Evolutionary conservation across 2,113 vertebrate species (phyloP).

Genomic region (Lycocorax pyrrhopterus): DNA sequence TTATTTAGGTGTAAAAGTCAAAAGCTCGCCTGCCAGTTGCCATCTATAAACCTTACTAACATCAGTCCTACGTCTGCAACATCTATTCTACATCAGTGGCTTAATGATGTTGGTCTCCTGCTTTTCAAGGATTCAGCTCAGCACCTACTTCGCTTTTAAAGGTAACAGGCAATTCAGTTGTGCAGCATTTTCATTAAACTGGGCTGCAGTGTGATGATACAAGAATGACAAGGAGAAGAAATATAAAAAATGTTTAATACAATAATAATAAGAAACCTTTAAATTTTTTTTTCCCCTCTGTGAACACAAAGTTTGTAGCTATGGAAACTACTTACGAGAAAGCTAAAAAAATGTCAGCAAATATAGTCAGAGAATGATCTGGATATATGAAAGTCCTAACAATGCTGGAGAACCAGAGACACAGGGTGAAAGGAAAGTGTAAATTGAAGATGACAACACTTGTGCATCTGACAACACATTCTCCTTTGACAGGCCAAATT

Average conservation of each 20-base stretch:
- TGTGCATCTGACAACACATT: constrained; percentile 19
- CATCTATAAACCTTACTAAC: constrained; percentile 13
- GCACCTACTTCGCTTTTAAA: background rate
- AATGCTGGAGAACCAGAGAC: constrained; percentile 20
- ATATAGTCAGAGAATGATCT: constrained; percentile 14
- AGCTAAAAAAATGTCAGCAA: constrained; percentile 12
- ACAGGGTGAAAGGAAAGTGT: constrained; percentile 18
- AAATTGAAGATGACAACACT: constrained; percentile 61
- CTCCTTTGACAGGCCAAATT: constrained; percentile 15
- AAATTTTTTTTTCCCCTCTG: background rate
- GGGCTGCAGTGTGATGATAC: background rate
- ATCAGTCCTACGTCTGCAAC: background rate
- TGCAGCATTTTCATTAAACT: constrained; percentile 22
- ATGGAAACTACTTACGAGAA: constrained; percentile 60
- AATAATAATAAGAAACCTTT: constrained; percentile 36
- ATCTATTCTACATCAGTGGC: background rate
- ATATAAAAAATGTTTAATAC: constrained; percentile 12
- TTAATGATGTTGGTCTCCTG: constrained; percentile 9
- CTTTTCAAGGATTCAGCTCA: constrained; percentile 39
- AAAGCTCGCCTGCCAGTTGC: background rate
- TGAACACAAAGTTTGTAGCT: constrained; percentile 54
- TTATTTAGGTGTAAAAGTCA: constrained; percentile 13
- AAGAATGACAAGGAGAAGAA: constrained; percentile 22
- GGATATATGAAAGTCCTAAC: constrained; percentile 40
- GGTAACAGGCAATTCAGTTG: constrained; percentile 5